Conservation (phyloP, 2,113 vertebrate genomes). For the Anseranas semipalmata region DNA sequence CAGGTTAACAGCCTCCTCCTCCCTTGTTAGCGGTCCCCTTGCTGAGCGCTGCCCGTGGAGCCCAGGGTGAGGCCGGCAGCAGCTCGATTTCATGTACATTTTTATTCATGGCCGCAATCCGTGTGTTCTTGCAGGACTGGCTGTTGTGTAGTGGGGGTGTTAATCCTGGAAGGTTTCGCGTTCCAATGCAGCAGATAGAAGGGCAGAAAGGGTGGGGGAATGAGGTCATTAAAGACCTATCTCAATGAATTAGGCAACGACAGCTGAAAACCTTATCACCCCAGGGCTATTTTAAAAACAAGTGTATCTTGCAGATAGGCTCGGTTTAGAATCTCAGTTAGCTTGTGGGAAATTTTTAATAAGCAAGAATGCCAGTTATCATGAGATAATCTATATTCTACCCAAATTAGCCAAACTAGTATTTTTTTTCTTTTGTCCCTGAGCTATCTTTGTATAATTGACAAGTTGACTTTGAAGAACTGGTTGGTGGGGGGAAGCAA, state of each 20-base stretch:
- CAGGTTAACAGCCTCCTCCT: background rate
- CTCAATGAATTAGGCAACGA: conserved; percentile 13
- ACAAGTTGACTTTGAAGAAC: conserved; percentile 6
- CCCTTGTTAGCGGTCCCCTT: background rate
- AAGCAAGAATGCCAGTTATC: conserved; percentile 10
- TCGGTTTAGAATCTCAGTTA: background rate
- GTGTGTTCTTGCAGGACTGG: background rate
- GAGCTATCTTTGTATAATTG: background rate
- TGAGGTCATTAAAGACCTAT: conserved; percentile 32
- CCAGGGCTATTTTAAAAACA: conserved; percentile 45
- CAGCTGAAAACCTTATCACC: background rate
- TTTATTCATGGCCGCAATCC: accelerated
- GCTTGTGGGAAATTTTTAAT: background rate
- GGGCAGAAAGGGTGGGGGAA: background rate
- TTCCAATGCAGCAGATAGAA: background rate
- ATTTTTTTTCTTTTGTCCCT: background rate
- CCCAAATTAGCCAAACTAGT: conserved; percentile 37
- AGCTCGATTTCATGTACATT: background rate
- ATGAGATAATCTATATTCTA: conserved; percentile 36
- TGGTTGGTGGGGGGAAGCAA: background rate
- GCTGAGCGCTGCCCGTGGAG: background rate
- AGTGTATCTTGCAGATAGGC: conserved; percentile 19
- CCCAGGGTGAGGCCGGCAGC: background rate
- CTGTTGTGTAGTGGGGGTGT: background rate
- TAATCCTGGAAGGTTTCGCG: background rate